Evolutionary conservation across 2,113 vertebrate genomes (phyloP).

Genomic region (Malurus melanocephalus): DNA sequence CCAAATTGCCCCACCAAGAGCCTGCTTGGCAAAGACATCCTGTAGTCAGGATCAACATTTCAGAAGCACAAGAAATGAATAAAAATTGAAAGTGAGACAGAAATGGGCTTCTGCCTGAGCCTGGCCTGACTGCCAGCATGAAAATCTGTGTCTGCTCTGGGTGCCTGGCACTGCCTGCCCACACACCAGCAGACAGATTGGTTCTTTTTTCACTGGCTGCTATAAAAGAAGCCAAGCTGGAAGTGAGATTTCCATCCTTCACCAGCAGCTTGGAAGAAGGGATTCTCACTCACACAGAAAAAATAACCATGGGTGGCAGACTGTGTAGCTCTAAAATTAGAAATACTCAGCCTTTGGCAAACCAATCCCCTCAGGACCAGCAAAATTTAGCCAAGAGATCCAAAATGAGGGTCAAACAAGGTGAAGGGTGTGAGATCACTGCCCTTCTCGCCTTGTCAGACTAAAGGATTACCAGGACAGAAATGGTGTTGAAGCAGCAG

Average conservation of each 20-base stretch:
- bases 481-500: not conserved
- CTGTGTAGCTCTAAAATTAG: not conserved
- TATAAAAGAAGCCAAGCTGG: not conserved
- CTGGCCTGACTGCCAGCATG: not conserved
- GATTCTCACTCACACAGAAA: not conserved
- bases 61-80: not conserved
- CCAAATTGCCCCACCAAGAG: not conserved
- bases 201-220: not conserved
- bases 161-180: not conserved
- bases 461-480: not conserved
- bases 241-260: not conserved
- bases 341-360: not conserved
- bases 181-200: not conserved
- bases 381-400: not conserved
- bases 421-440: not conserved
- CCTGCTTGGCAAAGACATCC: not conserved
- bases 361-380: not conserved
- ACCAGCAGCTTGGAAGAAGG: not conserved
- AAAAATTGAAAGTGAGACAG: not conserved
- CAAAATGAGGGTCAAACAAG: not conserved
- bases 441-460: not conserved
- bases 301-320: not conserved
- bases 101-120: not conserved
- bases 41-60: not conserved
- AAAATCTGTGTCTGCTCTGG: not conserved